These are phyloP conservation scores for Drosophila meridionalis DNA, from an alignment of 2,888 invertebrate genomes.

Conservation along the genomic window DNA sequence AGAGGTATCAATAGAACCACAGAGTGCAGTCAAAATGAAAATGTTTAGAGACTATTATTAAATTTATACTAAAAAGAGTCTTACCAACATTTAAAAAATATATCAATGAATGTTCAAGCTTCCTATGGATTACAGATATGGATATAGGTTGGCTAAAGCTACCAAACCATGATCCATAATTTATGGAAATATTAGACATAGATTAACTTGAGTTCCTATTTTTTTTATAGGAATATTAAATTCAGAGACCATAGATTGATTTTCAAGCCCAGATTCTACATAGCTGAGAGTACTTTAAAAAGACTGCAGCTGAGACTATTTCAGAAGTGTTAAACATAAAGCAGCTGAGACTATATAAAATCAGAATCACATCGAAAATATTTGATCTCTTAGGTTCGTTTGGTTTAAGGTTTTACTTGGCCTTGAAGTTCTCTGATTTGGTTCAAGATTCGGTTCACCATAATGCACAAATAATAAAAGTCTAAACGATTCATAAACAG, in stretches of 20 bases:
- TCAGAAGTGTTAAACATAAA: too few relatives aligned
- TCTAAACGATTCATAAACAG: neutral
- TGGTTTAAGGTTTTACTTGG: neutral
- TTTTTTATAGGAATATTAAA: neutral
- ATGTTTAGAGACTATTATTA: neutral
- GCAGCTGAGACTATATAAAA: too few relatives aligned
- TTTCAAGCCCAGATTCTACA: neutral
- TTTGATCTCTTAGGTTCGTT: neutral
- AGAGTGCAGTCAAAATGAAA: neutral
- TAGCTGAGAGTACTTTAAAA: neutral
- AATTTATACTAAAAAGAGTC: too few relatives aligned
- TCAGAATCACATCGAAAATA: too few relatives aligned
- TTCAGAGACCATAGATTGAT: neutral
- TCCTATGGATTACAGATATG: neutral
- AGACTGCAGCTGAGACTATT: neutral
- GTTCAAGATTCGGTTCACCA: neutral
- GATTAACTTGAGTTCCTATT: too few relatives aligned
- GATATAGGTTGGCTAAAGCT: neutral
- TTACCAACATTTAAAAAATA: too few relatives aligned
- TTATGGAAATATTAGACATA: too few relatives aligned
- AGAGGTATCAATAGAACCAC: too few relatives aligned
- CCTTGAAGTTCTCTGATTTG: neutral
- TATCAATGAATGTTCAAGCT: neutral
- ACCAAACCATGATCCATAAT: too few relatives aligned
- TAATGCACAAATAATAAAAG: neutral